A percentile compares a stretch with the other conserved stretches of the same genome.
phyloP scores from a whole-genome alignment of 2,113 vertebrate species.

The Cynoglossus semilaevis region DNA sequence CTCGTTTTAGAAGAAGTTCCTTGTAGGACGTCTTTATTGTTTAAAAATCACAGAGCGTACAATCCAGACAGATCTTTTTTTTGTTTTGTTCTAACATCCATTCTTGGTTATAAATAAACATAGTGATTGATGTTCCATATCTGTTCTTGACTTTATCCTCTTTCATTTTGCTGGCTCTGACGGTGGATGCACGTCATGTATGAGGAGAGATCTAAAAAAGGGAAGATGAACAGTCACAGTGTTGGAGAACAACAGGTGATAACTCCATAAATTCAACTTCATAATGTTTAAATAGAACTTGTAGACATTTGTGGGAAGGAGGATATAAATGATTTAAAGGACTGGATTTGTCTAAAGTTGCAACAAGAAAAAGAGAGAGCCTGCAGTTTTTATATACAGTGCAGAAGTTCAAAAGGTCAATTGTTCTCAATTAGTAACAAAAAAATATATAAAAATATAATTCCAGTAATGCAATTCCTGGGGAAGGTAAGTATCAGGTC shows the following conservation, averaged over 20 bases:
- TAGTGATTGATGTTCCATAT: constrained; percentile 29
- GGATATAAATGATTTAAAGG: background rate
- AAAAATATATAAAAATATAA: too few species aligned
- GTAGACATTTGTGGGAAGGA: background rate
- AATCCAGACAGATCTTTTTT: constrained; percentile 3
- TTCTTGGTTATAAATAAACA: constrained; percentile 32
- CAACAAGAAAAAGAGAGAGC: too few species aligned
- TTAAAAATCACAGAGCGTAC: too few species aligned
- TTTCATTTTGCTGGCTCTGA: constrained; percentile 35
- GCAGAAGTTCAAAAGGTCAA: too few species aligned
- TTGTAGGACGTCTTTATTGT: too few species aligned
- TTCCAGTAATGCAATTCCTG: too few species aligned
- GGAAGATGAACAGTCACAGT: constrained; percentile 7
- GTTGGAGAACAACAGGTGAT: constrained; percentile 27
- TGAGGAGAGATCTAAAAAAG: constrained; percentile 32
- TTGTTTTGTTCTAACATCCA: constrained; percentile 43
- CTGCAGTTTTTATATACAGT: too few species aligned
- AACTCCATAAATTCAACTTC: background rate
- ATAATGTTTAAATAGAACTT: constrained; percentile 37
- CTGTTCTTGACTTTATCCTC: constrained; percentile 36
- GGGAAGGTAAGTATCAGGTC: too few species aligned
- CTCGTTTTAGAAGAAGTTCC: constrained; percentile 2
- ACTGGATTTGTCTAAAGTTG: too few species aligned
- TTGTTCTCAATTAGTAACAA: too few species aligned
- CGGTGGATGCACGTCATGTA: constrained; percentile 25